Evolutionary conservation across 2,888 invertebrate species (phyloP).

Genomic region (Gryllus longicercus): DNA sequence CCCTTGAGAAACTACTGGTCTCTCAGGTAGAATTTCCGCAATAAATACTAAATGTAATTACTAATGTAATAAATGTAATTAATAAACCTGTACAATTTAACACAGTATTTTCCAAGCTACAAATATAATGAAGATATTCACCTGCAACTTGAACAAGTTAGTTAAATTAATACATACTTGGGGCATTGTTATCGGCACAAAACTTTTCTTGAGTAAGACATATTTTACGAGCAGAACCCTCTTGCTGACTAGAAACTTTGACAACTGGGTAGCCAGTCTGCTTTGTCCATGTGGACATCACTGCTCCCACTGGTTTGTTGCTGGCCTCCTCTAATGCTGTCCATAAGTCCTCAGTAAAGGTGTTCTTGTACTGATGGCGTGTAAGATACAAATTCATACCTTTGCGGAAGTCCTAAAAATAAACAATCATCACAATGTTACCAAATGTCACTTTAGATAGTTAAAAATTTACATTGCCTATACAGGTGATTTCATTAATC

Average conservation of each 20-base stretch:
- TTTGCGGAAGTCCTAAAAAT: slow-evolving; percentile 70
- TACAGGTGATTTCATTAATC: too few species aligned
- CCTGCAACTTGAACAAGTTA: background rate
- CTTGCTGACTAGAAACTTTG: slow-evolving; percentile 52
- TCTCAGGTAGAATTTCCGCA: too few species aligned
- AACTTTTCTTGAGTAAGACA: slow-evolving; percentile 79
- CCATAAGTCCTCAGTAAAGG: slow-evolving; percentile 93
- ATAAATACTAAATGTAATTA: too few species aligned
- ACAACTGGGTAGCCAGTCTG: slow-evolving; percentile 92
- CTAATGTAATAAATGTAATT: too few species aligned
- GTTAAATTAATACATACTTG: slow-evolving; percentile 33
- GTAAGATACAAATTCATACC: slow-evolving; percentile 90
- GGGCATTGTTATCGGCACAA: slow-evolving; percentile 70
- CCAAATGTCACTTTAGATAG: too few species aligned
- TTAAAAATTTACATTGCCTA: too few species aligned
- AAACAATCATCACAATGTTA: too few species aligned
- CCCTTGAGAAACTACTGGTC: too few species aligned
- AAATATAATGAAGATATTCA: too few species aligned
- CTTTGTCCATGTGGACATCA: slow-evolving; percentile 97
- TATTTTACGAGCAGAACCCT: slow-evolving; percentile 62
- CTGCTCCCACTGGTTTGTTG: slow-evolving; percentile 80
- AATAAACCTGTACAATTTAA: too few species aligned
- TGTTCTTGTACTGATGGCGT: slow-evolving; percentile 84
- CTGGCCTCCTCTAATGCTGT: slow-evolving; percentile 81
- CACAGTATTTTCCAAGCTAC: too few species aligned